These are phyloP conservation scores for Neotoxoptera formosana DNA, from an alignment of 1,140 invertebrate species.

Conservation along the genomic window DNA sequence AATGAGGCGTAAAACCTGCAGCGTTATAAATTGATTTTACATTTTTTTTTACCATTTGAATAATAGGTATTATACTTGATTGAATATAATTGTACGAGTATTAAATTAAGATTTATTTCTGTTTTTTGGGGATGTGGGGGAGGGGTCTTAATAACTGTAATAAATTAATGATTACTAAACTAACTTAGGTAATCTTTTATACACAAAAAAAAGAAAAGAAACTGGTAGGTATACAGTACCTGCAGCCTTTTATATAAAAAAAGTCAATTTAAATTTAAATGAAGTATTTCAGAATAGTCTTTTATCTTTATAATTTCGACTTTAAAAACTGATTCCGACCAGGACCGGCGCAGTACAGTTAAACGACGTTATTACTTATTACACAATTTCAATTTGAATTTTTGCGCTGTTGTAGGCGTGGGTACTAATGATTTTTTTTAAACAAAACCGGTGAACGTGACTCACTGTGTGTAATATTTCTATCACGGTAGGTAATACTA, in stretches of 20 bases:
- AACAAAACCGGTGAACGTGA: not conserved
- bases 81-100: not conserved
- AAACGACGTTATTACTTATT: not conserved
- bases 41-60: not conserved
- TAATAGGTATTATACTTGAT: not conserved
- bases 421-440: not conserved
- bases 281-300: not conserved
- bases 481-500: too few relatives aligned
- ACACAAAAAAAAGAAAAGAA: not conserved
- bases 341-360: not conserved
- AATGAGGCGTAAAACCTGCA: not conserved
- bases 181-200: not conserved
- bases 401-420: not conserved
- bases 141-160: not conserved
- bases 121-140: not conserved
- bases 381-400: constrained; percentile 3
- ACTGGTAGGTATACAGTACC: not conserved
- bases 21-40: not conserved
- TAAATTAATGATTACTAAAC: not conserved
- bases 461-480: not conserved
- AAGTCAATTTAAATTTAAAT: constrained; percentile 5
- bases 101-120: not conserved
- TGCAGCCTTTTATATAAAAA: not conserved
- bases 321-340: not conserved
- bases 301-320: constrained; percentile 7